Evolutionary conservation across 2,888 invertebrate genomes (phyloP).

Genomic region (Autographa pulchrina): DNA sequence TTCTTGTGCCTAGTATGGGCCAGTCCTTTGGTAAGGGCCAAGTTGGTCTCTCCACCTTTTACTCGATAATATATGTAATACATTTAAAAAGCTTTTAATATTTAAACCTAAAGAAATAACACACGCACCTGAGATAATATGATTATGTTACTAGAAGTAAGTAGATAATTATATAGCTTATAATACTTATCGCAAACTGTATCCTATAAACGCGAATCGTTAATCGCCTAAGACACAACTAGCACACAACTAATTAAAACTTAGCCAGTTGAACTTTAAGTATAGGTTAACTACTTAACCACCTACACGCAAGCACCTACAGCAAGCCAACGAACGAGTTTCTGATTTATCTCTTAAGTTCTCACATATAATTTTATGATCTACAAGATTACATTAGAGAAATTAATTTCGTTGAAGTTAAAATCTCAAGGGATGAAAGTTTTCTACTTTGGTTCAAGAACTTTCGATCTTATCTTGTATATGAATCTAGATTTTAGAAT

Average conservation of each 20-base stretch:
- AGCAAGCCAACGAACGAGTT: background rate
- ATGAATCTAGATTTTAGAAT: too few relatives aligned
- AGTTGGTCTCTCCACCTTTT: too few relatives aligned
- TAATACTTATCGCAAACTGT: too few relatives aligned
- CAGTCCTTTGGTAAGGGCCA: too few relatives aligned
- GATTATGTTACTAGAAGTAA: too few relatives aligned
- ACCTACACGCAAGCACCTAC: background rate
- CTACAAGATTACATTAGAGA: slow-evolving; percentile 7
- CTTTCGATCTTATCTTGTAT: too few relatives aligned
- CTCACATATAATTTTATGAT: slow-evolving; percentile 12
- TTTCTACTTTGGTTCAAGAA: background rate
- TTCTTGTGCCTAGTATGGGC: too few relatives aligned
- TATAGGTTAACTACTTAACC: slow-evolving; percentile 42
- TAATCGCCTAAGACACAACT: slow-evolving; percentile 24
- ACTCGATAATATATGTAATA: too few relatives aligned
- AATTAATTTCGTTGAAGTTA: background rate
- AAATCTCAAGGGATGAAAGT: background rate
- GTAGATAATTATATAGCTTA: too few relatives aligned
- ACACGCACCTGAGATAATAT: too few relatives aligned
- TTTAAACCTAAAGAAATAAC: too few relatives aligned
- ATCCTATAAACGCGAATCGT: background rate
- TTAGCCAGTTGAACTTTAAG: slow-evolving; percentile 28
- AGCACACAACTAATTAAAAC: slow-evolving; percentile 30
- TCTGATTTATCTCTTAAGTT: slow-evolving; percentile 23
- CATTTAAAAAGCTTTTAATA: too few relatives aligned